Evolutionary conservation across 2,797 vertebrate species (phyloP), one percentile per base, ranked within the genome.

Genomic region (Sebastes iracundus): DNA sequence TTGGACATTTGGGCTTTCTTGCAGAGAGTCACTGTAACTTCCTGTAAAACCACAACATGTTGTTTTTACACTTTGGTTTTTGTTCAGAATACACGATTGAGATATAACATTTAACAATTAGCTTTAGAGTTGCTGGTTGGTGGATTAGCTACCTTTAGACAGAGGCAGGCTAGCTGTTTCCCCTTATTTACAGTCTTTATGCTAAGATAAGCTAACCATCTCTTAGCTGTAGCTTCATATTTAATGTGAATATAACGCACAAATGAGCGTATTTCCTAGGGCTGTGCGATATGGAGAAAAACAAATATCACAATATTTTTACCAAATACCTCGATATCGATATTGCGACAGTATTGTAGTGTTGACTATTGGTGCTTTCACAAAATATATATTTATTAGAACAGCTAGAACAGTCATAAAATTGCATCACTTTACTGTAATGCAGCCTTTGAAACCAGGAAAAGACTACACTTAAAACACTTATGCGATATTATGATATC

Each of bases 31-130:
- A 28, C 18, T 75, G 11, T 8, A 58, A 27, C 68, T 38, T 5
- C n/a, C 3, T 33, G 30, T 35, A 20, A 58, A 35, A 70, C 52
- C 25, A 12, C 25, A 23, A n/a, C 18, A 10, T 56, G 16, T 46
- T 46, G 52, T 55, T 23, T n/a, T 52, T 1, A 6, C 16, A 9
- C 30, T 35, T 33, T 1, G 27, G 2, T 56, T 56, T 52, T 58
- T 69, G 35, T 30, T 60, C 56, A 60, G 9, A 56, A 28, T 46
- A 42, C 7, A 46, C 9, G 0, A 42, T 16, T 16, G 38, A 42
- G 14, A 16, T 42, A 46, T 46, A 46, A 0, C 16, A 18, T 46
- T 18, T 46, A 46, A 0, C 0, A 46, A 18, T 46, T 18, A 46
- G 68, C 33, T 59, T 59, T 4, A 59, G 22, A 71, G 53, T 16